These are phyloP conservation scores for Charadrius vociferus DNA, from an alignment of 2,113 vertebrate genomes.

Conservation along the genomic window DNA sequence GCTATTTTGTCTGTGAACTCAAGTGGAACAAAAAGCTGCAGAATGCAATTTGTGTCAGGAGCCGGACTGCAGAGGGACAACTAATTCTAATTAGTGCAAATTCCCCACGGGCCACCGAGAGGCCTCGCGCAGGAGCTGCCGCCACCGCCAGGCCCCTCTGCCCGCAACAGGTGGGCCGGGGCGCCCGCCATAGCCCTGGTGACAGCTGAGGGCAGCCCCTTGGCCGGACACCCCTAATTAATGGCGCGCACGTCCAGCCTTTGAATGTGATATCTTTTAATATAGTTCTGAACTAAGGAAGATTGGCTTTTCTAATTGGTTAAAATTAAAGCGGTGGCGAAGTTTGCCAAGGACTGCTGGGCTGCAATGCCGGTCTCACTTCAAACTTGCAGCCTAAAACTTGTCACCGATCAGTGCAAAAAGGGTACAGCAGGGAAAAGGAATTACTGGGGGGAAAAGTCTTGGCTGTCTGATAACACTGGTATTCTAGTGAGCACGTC, in stretches of 20 bases:
- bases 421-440: not conserved
- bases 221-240: conserved; percentile 79
- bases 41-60: conserved; percentile 88
- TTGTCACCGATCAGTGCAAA: conserved; percentile 38
- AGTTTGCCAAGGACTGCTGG: conserved; percentile 55
- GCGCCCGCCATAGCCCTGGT: conserved; percentile 64
- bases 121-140: conserved; percentile 70
- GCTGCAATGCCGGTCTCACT: conserved; percentile 30
- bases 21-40: conserved; percentile 87
- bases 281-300: conserved; percentile 69
- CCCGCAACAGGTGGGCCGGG: conserved; percentile 81
- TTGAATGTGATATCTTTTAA: conserved; percentile 74
- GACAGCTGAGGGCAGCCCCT: conserved; percentile 78
- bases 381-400: conserved; percentile 28
- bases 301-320: conserved; percentile 77
- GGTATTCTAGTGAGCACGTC: conserved; percentile 33
- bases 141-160: conserved; percentile 60
- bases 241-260: conserved; percentile 65
- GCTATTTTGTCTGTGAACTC: conserved; percentile 87
- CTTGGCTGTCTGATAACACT: conserved; percentile 50
- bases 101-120: conserved; percentile 79
- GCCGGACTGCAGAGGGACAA: conserved; percentile 84
- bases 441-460: conserved; percentile 40
- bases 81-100: conserved; percentile 88
- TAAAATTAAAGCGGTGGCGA: conserved; percentile 72